phyloP scores from a whole-genome alignment of 2,888 invertebrate species.

The Agrenia bidenticulata region DNA sequence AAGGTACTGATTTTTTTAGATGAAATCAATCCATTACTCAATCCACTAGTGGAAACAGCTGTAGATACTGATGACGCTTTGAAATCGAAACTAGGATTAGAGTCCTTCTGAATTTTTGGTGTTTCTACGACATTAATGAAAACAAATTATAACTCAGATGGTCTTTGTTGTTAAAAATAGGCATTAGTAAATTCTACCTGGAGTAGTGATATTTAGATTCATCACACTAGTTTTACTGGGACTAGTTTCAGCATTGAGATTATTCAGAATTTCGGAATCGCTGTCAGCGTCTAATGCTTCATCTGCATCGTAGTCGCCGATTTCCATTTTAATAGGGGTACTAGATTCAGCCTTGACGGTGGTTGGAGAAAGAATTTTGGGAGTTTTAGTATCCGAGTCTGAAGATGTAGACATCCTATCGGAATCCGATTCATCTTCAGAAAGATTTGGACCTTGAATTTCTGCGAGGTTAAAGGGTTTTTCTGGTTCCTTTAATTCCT shows the following conservation, averaged over 20 bases:
- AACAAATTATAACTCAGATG: too few relatives aligned
- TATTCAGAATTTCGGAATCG: constrained; percentile 6
- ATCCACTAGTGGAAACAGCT: too few relatives aligned
- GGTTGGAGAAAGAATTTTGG: not conserved
- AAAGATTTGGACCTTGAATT: constrained; percentile 49
- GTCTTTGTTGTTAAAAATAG: too few relatives aligned
- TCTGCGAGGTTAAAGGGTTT: constrained; percentile 60
- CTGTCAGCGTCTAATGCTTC: not conserved
- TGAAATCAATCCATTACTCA: too few relatives aligned
- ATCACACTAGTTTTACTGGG: not conserved
- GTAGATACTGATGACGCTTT: too few relatives aligned
- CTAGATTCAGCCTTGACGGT: not conserved
- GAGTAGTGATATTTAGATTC: not conserved
- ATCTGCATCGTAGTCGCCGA: too few relatives aligned
- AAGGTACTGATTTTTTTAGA: too few relatives aligned
- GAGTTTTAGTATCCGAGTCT: constrained; percentile 1
- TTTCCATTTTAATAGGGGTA: too few relatives aligned
- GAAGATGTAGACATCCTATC: not conserved
- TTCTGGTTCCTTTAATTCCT: constrained; percentile 53
- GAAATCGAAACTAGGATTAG: not conserved
- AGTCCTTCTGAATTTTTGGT: not conserved
- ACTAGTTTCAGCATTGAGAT: constrained; percentile 7
- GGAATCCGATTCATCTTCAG: constrained; percentile 54
- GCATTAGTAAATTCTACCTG: not conserved
- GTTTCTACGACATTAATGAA: not conserved